Evolutionary conservation across 2,113 vertebrate species (phyloP).

Genomic region (Catharus bicknelli): DNA sequence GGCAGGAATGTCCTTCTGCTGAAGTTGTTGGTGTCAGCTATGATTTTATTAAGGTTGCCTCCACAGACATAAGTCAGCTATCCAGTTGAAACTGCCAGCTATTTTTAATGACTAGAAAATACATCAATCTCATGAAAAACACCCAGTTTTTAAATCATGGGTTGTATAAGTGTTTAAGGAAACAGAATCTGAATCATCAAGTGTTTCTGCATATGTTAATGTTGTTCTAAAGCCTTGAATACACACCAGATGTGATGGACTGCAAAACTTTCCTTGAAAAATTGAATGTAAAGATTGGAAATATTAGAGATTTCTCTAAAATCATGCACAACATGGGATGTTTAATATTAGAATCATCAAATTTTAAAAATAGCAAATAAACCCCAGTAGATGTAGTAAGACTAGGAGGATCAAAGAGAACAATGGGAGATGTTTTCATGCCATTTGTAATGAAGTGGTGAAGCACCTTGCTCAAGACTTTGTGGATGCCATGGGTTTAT

Average conservation of each 20-base stretch:
- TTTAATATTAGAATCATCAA: not conserved
- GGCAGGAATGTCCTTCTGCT: not conserved
- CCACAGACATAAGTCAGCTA: not conserved
- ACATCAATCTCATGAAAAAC: not conserved
- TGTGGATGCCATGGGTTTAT: not conserved
- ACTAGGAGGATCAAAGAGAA: not conserved
- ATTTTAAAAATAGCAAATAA: not conserved
- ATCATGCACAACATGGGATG: not conserved
- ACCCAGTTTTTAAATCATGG: not conserved
- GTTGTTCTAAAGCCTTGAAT: not conserved
- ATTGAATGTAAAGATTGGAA: not conserved
- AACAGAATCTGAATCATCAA: not conserved
- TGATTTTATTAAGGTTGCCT: not conserved
- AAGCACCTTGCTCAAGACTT: not conserved
- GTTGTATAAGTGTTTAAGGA: not conserved
- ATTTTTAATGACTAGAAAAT: not conserved
- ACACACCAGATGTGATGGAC: not conserved
- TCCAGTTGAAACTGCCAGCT: not conserved
- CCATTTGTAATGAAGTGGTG: not conserved
- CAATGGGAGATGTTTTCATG: not conserved
- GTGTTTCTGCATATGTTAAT: not conserved
- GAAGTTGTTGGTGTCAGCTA: not conserved
- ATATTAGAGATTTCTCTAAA: not conserved
- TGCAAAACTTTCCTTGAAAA: not conserved
- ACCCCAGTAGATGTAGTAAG: not conserved